A percentile compares a stretch with the other conserved stretches of the same genome.
These are phyloP conservation scores for Paratrypauchen microcephalus DNA, from an alignment of 2,797 vertebrate species.

Conservation along the genomic window DNA sequence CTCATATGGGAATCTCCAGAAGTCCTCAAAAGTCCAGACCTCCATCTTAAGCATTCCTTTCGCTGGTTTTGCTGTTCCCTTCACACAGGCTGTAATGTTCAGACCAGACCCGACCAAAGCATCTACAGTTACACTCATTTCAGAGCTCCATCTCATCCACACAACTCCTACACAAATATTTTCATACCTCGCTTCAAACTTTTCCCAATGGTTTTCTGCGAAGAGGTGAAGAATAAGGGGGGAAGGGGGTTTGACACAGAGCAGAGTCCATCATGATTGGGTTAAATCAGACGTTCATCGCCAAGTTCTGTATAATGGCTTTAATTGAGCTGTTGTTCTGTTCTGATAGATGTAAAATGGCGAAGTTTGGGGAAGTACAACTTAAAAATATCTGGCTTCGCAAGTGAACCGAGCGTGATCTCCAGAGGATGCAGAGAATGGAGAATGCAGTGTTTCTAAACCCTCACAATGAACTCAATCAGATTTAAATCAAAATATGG, in stretches of 20 bases:
- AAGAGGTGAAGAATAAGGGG: constrained; percentile 29
- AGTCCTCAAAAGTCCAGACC: not conserved
- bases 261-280: constrained; percentile 56
- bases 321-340: not conserved
- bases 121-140: constrained; percentile 47
- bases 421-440: too few relatives aligned
- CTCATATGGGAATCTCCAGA: not conserved
- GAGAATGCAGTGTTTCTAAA: too few relatives aligned
- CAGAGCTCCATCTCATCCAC: constrained; percentile 21
- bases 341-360: not conserved
- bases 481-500: too few relatives aligned
- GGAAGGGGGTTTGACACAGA: constrained; percentile 49
- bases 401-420: too few relatives aligned
- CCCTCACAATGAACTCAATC: too few relatives aligned
- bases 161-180: constrained; percentile 69
- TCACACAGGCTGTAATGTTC: constrained; percentile 19
- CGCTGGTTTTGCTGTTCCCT: constrained; percentile 14
- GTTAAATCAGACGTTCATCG: constrained; percentile 24
- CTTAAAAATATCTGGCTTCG: too few relatives aligned
- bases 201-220: constrained; percentile 42
- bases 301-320: not conserved
- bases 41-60: not conserved
- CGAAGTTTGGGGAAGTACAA: not conserved
- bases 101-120: constrained; percentile 17
- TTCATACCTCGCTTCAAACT: constrained; percentile 39